Evolutionary conservation across 2,797 vertebrate genomes (phyloP).

Genomic region (Mormyrops boulengeri): DNA sequence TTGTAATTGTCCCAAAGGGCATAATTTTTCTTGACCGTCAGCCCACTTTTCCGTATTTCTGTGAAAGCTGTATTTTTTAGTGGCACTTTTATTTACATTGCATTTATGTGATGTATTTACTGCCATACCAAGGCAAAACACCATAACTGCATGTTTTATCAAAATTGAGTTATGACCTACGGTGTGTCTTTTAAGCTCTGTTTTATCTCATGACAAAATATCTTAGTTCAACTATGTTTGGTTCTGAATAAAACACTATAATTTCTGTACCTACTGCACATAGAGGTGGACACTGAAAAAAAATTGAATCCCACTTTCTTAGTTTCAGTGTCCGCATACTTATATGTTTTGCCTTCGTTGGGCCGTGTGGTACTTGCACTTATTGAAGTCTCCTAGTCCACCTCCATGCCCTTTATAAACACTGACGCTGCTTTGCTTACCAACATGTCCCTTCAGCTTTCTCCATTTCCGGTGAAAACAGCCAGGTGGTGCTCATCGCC

Average conservation of each 20-base stretch:
- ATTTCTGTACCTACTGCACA: background rate
- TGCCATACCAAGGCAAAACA: background rate
- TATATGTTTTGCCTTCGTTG: background rate
- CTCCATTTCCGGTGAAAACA: constrained; percentile 93
- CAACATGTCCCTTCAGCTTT: constrained; percentile 69
- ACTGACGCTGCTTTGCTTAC: background rate
- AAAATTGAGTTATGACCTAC: background rate
- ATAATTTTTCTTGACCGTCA: background rate
- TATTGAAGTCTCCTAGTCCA: background rate
- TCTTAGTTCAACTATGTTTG: background rate
- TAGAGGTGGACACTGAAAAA: background rate
- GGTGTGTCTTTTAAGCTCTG: background rate
- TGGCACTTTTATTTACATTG: background rate
- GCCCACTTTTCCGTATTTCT: background rate
- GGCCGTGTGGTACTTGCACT: background rate
- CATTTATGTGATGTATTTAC: background rate
- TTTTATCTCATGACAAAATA: background rate
- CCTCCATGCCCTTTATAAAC: background rate
- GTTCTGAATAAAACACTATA: background rate
- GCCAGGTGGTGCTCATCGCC: constrained; percentile 90
- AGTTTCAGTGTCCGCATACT: background rate
- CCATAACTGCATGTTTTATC: background rate
- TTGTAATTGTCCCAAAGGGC: constrained; percentile 3
- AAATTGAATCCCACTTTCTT: background rate
- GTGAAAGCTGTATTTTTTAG: background rate